phyloP scores from a whole-genome alignment of 2,888 invertebrate genomes.

The Theretra japonica region DNA sequence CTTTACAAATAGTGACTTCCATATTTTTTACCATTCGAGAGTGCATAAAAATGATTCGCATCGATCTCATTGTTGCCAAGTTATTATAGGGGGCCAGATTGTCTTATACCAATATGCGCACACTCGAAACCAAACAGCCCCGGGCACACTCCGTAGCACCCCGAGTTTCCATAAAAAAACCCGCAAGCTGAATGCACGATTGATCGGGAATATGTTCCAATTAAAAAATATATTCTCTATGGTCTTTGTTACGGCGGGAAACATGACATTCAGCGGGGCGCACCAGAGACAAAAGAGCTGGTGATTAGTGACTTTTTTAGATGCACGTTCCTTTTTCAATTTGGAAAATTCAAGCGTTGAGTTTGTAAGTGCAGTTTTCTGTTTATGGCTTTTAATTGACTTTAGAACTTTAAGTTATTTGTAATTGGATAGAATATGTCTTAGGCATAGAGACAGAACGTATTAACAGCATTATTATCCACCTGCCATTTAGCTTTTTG shows the following conservation, averaged over 20 bases:
- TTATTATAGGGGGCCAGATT: constrained; percentile 71
- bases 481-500: too few species aligned
- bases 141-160: constrained; percentile 64
- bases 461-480: too few species aligned
- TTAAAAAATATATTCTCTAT: constrained; percentile 67
- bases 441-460: too few species aligned
- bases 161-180: constrained; percentile 58
- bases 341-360: not conserved
- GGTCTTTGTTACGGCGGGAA: constrained; percentile 54
- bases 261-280: constrained; percentile 54
- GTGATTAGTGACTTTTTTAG: constrained; percentile 33
- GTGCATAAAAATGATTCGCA: constrained; percentile 42
- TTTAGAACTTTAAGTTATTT: not conserved
- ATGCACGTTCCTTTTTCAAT: constrained; percentile 27
- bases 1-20: not conserved
- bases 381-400: not conserved
- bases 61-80: constrained; percentile 46
- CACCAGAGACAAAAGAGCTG: constrained; percentile 45
- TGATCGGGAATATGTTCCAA: constrained; percentile 81
- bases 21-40: constrained; percentile 6
- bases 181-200: constrained; percentile 56
- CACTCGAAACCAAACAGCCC: constrained; percentile 76
- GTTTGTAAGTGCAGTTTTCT: not conserved
- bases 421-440: not conserved
- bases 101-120: constrained; percentile 76